A percentile compares a stretch with the other conserved stretches of the same genome.
These are phyloP conservation scores for Sinocyclocheilus rhinocerous DNA, from an alignment of 2,113 vertebrate species.

Conservation along the genomic window DNA sequence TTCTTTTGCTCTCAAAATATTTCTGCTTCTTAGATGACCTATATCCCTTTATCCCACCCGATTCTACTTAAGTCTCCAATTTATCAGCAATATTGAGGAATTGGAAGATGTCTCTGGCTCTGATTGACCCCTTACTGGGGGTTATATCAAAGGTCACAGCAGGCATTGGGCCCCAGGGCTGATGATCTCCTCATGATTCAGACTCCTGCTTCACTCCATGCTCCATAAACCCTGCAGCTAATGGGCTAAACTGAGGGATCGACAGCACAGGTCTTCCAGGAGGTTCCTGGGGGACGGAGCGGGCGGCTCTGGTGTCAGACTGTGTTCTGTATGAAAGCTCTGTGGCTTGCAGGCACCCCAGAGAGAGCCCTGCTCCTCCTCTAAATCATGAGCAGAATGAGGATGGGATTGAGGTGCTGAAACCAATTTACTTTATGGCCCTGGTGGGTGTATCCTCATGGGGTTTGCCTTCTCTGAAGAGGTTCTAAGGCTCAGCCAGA, in stretches of 20 bases:
- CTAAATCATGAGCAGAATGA: conserved; percentile 23
- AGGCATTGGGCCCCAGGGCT: conserved; percentile 18
- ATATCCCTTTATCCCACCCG: conserved; percentile 35
- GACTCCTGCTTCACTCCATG: conserved; percentile 2
- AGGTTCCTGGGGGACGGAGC: neutral
- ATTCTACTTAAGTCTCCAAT: neutral
- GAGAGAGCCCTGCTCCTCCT: conserved; percentile 13
- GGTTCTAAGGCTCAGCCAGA: conserved; percentile 6
- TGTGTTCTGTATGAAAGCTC: conserved; percentile 35
- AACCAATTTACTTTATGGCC: conserved; percentile 33
- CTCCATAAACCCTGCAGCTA: conserved; percentile 40
- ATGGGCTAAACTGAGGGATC: conserved; percentile 32
- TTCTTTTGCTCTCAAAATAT: neutral
- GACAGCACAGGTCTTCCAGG: conserved; percentile 3
- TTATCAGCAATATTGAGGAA: conserved; percentile 9
- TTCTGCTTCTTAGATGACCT: neutral
- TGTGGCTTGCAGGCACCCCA: neutral
- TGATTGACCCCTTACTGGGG: conserved; percentile 36
- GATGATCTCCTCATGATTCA: conserved; percentile 20
- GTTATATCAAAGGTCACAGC: conserved; percentile 39
- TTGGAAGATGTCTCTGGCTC: conserved; percentile 2
- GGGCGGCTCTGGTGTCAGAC: conserved; percentile 25
- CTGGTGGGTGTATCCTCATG: conserved; percentile 3
- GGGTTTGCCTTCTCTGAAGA: conserved; percentile 2
- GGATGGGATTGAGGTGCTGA: conserved; percentile 23